Conservation (phyloP, 1,140 invertebrate species). For the Halictus rubicundus region DNA sequence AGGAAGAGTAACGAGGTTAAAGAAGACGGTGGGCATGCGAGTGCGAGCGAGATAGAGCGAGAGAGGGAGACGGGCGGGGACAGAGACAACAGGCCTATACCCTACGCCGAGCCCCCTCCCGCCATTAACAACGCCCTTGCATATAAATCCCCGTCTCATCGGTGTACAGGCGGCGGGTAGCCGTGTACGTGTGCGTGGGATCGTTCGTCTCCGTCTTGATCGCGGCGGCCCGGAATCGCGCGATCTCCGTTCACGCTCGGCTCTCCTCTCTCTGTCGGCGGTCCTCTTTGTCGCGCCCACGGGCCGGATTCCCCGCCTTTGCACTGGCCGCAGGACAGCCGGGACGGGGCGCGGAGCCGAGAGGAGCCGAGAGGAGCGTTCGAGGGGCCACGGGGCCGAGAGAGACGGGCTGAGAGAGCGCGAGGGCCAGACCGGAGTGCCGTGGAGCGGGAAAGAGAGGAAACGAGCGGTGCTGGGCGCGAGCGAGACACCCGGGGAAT, state of each 20-base stretch:
- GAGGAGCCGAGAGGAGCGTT: constrained; percentile 59
- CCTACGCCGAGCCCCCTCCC: constrained; percentile 64
- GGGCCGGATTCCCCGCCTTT: constrained; percentile 68
- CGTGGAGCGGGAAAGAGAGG: no score
- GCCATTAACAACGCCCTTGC: constrained; percentile 80
- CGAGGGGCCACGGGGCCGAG: constrained; percentile 76
- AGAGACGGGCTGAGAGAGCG: constrained; percentile 59
- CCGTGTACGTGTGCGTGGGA: constrained; percentile 41
- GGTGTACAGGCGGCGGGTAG: constrained; percentile 29
- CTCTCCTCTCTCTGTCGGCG: constrained; percentile 52
- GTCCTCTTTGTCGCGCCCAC: constrained; percentile 58
- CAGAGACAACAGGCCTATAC: constrained; percentile 54
- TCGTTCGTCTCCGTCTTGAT: constrained; percentile 71
- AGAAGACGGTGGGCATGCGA: neutral
- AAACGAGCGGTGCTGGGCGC: constrained; percentile 1
- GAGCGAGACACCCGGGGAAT: constrained; percentile 37
- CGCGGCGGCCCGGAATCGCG: constrained; percentile 38
- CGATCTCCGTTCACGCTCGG: constrained; percentile 30
- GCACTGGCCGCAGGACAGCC: constrained; percentile 70
- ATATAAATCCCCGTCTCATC: constrained; percentile 77
- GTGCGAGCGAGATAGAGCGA: neutral
- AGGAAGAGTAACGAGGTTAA: constrained; percentile 27
- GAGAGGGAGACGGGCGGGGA: constrained; percentile 36
- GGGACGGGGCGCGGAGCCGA: constrained; percentile 60
- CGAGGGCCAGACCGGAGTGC: constrained; percentile 22